Evolutionary conservation across 1,140 invertebrate species (phyloP), one percentile per base, ranked within the genome.

Genomic region (Lordiphosa clarofinis): DNA sequence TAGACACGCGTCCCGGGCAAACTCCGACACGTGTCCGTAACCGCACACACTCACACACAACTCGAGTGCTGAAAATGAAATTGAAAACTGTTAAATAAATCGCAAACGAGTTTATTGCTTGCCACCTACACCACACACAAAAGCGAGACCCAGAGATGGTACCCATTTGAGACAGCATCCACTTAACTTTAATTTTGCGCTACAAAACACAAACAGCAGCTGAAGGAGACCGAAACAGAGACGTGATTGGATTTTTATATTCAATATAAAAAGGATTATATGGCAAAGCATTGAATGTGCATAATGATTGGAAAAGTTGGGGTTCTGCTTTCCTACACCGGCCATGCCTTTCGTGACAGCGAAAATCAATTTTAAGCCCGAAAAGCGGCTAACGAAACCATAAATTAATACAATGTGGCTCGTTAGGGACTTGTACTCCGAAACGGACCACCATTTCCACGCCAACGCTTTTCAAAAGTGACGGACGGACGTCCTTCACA

Each of bases 251-350:
- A 76, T 76, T 84, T 76, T 84, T 84, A 78, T 84, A 84, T 84
- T 84, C 78, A 84, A 84, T 84, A 84, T 86, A 84, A 78, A 84
- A 84, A 84, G 78, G 78, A 78, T 84, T 84, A 84, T 76, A 82
- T 68, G 68, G 63, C 59, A 46, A 43, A 24, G 44, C 63, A 63
- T 60, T 68, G 65, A 62, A 64, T 78, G 65, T 78, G 78, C 73
- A 84, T 84, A 73, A 84, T 84, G 82, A 84, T 84, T 84, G 78
- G 78, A 84, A 84, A 84, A 84, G 69, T 84, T 84, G 78, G 54
- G 60, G 57, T 56, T 31, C 43, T 1, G 13, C 10, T 63, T 40
- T 36, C 57, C 69, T 19, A 73, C 52, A 56, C 56, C 53, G 13
- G 33, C 15, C 33, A 52, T 31, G 47, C 7, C 35, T 39, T 39